Evolutionary conservation across 2,888 invertebrate species (phyloP).

Genomic region (Heteropelma amictum): DNA sequence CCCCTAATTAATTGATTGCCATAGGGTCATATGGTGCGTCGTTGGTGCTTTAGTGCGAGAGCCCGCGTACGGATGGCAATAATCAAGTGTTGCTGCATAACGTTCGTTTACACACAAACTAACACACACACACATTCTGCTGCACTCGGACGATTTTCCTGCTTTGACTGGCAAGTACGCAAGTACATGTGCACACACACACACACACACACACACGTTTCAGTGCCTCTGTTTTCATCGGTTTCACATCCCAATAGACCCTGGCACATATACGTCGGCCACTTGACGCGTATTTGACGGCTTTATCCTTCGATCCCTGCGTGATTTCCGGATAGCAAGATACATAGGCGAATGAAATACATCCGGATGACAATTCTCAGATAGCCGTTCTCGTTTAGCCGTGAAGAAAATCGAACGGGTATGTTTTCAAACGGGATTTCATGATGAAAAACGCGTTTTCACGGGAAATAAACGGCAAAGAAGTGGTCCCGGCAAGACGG

Average conservation of each 20-base stretch:
- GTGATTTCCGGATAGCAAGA: constrained; percentile 37
- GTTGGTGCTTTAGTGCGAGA: constrained; percentile 58
- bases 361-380: too few species aligned
- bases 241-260: constrained; percentile 21
- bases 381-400: too few species aligned
- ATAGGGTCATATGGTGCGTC: constrained; percentile 69
- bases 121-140: neutral
- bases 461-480: too few species aligned
- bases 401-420: too few species aligned
- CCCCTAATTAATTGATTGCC: constrained; percentile 78
- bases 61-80: constrained; percentile 70
- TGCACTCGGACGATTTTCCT: constrained; percentile 32
- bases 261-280: constrained; percentile 29
- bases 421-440: too few species aligned
- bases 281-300: constrained; percentile 36
- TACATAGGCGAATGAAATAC: neutral
- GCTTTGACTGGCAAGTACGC: constrained; percentile 19
- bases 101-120: constrained; percentile 62
- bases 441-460: too few species aligned
- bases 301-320: constrained; percentile 47
- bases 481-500: too few species aligned
- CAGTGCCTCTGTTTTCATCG: neutral
- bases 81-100: constrained; percentile 72
- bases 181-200: neutral
- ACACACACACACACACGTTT: neutral